Evolutionary conservation across 2,113 vertebrate genomes (phyloP), one percentile per base, ranked within the genome.

Genomic region (Sapajus apella): DNA sequence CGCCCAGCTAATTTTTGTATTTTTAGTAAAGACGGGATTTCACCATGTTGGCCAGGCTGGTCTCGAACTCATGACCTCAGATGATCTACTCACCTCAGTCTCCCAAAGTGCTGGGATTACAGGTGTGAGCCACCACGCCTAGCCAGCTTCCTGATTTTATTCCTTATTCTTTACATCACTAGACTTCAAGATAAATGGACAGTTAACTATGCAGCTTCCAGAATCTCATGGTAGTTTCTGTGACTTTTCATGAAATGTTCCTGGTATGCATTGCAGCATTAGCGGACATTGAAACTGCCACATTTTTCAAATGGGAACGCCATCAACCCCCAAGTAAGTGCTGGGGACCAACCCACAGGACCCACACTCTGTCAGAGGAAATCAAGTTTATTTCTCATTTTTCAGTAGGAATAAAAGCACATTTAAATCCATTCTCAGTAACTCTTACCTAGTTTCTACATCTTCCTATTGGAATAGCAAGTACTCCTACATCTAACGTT

Each of bases 171-270:
- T 27, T 25, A 27, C 0, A 0, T 6, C 76, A 73, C 40, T n/a
- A n/a, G 66, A 52, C 45, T 32, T 14, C 20, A 37, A 64, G 23
- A 70, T 27, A 56, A n/a, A 61, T 0, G 0, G 52, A 37, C 0
- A 8, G 8, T 72, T 5, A 0, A 37, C 58, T n/a, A 18, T 4
- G 20, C 17, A 40, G 23, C 79, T n/a, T 23, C 58, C 35, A 17
- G 1, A 30, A 61, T 8, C 68, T 87, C 18, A 12, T 0, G 16
- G 43, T 3, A 2, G 32, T 70, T 45, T 92, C 81, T 12, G 35
- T 21, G 13, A 25, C 52, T 75, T 90, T 43, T 72, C 11, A 75
- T 30, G 45, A 61, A 94, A 77, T 9, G 32, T 8, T n/a, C 8
- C 10, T 1, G 16, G 55, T 30, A 18, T 1, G 14, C 16, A 87